Base-by-base conservation (phyloP, 2,113 vertebrate genomes). In the Cricetomys ansorgei region DNA sequence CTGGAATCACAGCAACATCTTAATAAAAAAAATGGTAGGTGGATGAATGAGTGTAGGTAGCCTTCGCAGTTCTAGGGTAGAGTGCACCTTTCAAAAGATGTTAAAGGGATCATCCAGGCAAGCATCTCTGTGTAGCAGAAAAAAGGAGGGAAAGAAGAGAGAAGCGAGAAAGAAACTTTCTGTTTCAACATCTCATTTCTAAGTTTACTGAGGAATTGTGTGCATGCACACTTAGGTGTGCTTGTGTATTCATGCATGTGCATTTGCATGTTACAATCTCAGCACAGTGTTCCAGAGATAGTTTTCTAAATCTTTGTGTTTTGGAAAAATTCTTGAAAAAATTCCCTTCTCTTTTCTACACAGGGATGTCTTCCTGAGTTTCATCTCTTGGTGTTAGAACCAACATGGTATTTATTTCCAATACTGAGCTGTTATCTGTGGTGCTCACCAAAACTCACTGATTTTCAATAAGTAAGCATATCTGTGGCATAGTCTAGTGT, bases 11-110 rank as follows among this genome's bases (percentile, higher is more conserved):
- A 48, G 88, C 72, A 3, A 59, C 21, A 79, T 91, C n/a, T 94
- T 92, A 90, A 64, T 85, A 73, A 93, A 79, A 93, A 88, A 43
- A 48, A 53, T 10, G 7, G 29, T 37, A 43, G 4, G 64, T 72
- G 55, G 76, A 13, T 79, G 10, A 37, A 3, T 81, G 3, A 43
- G 3, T 67, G 29, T 34, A 34, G 65, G 12, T 27, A 57, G 16
- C 27, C 1, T n/a, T 73, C 9, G 10, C 69, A 31, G 15, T 37
- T 50, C 67, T 34, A 40, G 80, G 43, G 12, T 62, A 91, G 34
- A 70, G 7, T 37, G 84, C 55, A 75, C 17, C 50, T 93, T 92
- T 94, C 23, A 48, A 88, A 93, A 92, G 62, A 88, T 13, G 67
- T 48, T 75, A 86, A 76, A 86, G 70, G 73, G 29, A 57, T 90